Conservation (phyloP, 1,140 invertebrate genomes). For the Hypothenemus hampei region DNA sequence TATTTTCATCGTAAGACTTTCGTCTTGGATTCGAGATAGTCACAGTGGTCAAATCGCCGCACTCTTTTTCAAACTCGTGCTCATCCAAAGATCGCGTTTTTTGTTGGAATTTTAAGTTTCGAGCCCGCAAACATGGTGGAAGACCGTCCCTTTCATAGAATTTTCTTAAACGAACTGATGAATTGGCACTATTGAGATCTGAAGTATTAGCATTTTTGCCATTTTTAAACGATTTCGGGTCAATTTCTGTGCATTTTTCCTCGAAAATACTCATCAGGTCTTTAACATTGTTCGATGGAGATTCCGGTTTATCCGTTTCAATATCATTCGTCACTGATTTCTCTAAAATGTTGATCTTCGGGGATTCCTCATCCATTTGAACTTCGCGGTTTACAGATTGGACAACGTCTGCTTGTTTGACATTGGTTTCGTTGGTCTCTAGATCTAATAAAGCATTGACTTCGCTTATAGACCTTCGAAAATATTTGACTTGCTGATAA, state of each 20-base stretch:
- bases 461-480: conserved; percentile 66
- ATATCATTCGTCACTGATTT: conserved; percentile 7
- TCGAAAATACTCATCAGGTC: conserved; percentile 36
- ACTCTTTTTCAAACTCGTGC: conserved; percentile 61
- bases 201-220: background rate
- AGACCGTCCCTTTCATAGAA: conserved; percentile 42
- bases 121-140: conserved; percentile 53
- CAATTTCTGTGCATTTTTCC: conserved; percentile 9
- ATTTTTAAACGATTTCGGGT: background rate
- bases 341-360: too few relatives aligned
- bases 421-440: too few relatives aligned
- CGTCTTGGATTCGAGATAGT: conserved; percentile 38
- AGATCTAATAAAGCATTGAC: conserved; percentile 61
- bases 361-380: too few relatives aligned
- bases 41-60: too few relatives aligned
- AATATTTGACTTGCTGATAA: conserved; percentile 71
- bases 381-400: too few relatives aligned
- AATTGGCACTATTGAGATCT: background rate
- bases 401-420: too few relatives aligned
- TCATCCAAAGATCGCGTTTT: conserved; percentile 70
- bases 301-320: conserved; percentile 1
- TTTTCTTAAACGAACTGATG: conserved; percentile 5
- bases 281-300: conserved; percentile 26
- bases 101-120: conserved; percentile 55
- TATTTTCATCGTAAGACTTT: conserved; percentile 50